Evolutionary conservation across 2,797 vertebrate species (phyloP), one percentile per base, ranked within the genome.

Genomic region (Chelon auratus): DNA sequence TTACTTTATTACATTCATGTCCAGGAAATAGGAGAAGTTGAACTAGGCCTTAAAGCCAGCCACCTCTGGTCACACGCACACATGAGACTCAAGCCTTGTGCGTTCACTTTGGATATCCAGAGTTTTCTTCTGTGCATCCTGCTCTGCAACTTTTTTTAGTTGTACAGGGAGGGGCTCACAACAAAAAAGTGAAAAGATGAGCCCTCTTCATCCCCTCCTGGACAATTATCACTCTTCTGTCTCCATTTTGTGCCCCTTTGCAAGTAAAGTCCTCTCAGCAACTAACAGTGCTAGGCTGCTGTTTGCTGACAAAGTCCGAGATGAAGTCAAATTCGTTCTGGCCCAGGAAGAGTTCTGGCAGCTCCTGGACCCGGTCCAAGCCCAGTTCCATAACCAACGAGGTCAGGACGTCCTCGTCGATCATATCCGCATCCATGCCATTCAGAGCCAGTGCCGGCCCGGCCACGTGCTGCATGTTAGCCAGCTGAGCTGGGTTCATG

Each of bases 301-400:
- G 97, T 93, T 97, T 98, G 90, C 93, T 96, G 74, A 98, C 97
- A 92, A 98, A 97, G 95, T 99, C 97, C 56, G 96, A 96, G 87
- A 99, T 95, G 84, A 98, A 99, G 92, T 99, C 97, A 74, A 99
- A 97, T 93, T 99, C 98, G 26, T 99, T 99, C 91, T 99, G 97
- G 88, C 97, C 97, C 88, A 99, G 91, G 89, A 96, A 99, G 63
- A 99, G 96, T 93, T 98, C 97, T 0, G 98, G 98, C 82, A 99
- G 94, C 93, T 99, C 97, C 84, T 97, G 96, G 90, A 98, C 96
- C 60, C 97, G 94, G 88, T 99, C 97, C 93, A 99, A 88, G 7
- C 97, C 98, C 68, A 99, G 93, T 89, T 99, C 97, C 87, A 97
- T 93, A 71, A 97, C 97, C 83, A 99, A 93, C 1, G 97, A 96